Evolutionary conservation across 2,113 vertebrate genomes (phyloP).

Genomic region (Ptilonorhynchus violaceus): DNA sequence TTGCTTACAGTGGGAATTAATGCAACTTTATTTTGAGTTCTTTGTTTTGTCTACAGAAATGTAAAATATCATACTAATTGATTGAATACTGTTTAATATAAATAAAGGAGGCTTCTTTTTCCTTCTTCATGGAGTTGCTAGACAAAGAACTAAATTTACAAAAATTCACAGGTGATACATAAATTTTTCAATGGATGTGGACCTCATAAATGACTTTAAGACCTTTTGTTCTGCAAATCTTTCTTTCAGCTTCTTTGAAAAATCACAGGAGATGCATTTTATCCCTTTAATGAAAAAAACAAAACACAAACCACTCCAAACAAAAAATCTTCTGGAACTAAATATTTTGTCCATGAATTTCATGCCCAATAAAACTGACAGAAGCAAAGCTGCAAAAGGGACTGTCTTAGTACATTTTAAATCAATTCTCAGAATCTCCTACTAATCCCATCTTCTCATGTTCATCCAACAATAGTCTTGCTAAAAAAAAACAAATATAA

Average conservation of each 20-base stretch:
- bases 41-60: slow-evolving; percentile 1
- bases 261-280: not conserved
- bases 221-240: not conserved
- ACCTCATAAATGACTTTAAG: not conserved
- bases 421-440: not conserved
- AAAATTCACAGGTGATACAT: not conserved
- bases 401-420: not conserved
- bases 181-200: not conserved
- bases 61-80: not conserved
- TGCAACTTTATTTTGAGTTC: slow-evolving; percentile 4
- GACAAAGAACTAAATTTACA: not conserved
- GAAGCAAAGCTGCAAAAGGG: not conserved
- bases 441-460: not conserved
- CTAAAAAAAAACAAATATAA: not conserved
- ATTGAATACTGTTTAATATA: not conserved
- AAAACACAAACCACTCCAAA: not conserved
- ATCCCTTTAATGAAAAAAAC: not conserved
- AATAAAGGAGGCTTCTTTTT: not conserved
- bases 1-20: slow-evolving; percentile 19
- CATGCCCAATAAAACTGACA: not conserved
- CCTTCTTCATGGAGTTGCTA: not conserved
- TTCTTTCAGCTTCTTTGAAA: not conserved
- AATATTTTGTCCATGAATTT: not conserved
- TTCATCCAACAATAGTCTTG: not conserved
- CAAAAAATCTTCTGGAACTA: not conserved